A percentile compares a stretch with the other conserved stretches of the same genome.
Evolutionary conservation across 1,140 invertebrate genomes (phyloP).

Genomic region (Drosophila ficusphila): DNA sequence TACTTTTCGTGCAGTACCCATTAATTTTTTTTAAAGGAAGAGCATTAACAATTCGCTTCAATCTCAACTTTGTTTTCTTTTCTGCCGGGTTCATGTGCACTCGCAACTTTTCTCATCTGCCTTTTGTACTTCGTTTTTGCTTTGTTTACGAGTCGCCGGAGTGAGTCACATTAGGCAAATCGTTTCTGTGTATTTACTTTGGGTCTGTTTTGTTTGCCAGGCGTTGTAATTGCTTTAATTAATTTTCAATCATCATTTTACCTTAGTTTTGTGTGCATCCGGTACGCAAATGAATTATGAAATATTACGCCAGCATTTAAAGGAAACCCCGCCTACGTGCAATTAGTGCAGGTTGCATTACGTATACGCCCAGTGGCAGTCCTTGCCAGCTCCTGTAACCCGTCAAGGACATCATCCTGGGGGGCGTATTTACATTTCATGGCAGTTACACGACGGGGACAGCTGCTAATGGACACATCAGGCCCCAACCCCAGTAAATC

Average conservation of each 20-base stretch:
- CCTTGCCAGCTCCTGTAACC: neutral
- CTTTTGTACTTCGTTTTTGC: constrained; percentile 24
- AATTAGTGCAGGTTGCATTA: constrained; percentile 7
- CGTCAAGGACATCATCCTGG: constrained; percentile 19
- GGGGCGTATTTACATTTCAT: constrained; percentile 17
- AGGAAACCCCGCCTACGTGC: constrained; percentile 17
- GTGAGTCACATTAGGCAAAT: constrained; percentile 51
- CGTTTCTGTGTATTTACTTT: constrained; percentile 45
- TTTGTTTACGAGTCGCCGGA: constrained; percentile 43
- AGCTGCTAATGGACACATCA: constrained; percentile 43
- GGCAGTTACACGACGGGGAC: constrained; percentile 21
- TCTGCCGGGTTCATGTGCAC: constrained; percentile 45
- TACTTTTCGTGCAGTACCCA: too few species aligned
- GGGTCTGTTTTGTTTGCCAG: constrained; percentile 24
- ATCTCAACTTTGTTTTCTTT: neutral
- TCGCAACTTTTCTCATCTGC: constrained; percentile 45
- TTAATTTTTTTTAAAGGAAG: neutral
- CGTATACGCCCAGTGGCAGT: constrained; percentile 17
- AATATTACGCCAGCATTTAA: constrained; percentile 46
- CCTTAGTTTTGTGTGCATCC: constrained; percentile 45
- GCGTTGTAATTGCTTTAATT: constrained; percentile 42
- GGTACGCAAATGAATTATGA: constrained; percentile 70
- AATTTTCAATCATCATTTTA: constrained; percentile 54
- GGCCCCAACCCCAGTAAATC: neutral
- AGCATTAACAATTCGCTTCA: constrained; percentile 5